phyloP scores from a whole-genome alignment of 2,888 invertebrate genomes.

The Coenonympha glycerion region DNA sequence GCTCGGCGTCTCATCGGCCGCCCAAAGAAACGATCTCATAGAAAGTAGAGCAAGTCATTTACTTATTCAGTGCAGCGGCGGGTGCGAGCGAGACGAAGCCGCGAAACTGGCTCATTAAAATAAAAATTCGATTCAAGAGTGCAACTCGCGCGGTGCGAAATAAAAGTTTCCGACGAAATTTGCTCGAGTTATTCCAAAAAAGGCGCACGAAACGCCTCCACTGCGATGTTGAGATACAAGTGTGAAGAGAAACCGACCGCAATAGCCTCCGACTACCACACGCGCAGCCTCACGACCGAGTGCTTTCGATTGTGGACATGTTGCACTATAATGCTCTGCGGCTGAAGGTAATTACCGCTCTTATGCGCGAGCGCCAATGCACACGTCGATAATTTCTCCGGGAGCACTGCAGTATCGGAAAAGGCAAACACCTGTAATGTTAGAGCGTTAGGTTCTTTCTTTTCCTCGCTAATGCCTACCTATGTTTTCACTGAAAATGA shows the following conservation, averaged over 20 bases:
- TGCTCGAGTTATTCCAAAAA: slow-evolving; percentile 76
- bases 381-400: slow-evolving; percentile 22
- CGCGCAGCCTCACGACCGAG: slow-evolving; percentile 36
- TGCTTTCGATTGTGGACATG: slow-evolving; percentile 44
- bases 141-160: slow-evolving; percentile 65
- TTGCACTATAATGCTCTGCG: slow-evolving; percentile 29
- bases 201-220: slow-evolving; percentile 65
- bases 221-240: slow-evolving; percentile 63
- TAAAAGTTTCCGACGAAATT: slow-evolving; percentile 72
- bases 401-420: slow-evolving; percentile 27
- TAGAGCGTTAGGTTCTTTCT: slow-evolving; percentile 38
- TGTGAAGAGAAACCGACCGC: slow-evolving; percentile 69
- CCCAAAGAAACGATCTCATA: slow-evolving; percentile 73
- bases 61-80: slow-evolving; percentile 70
- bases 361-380: slow-evolving; percentile 19
- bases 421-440: slow-evolving; percentile 34
- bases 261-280: slow-evolving; percentile 45
- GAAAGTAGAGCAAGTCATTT: slow-evolving; percentile 75
- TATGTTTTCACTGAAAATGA: slow-evolving; percentile 44
- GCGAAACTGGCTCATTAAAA: slow-evolving; percentile 73
- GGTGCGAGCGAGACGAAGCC: slow-evolving; percentile 62
- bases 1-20: slow-evolving; percentile 50
- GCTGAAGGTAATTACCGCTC: slow-evolving; percentile 29
- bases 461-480: slow-evolving; percentile 45
- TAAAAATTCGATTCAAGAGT: slow-evolving; percentile 72